Percentiles rank a stretch among this genome's conserved stretches.
phyloP scores from a whole-genome alignment of 2,113 vertebrate genomes.

The Esox niger region DNA sequence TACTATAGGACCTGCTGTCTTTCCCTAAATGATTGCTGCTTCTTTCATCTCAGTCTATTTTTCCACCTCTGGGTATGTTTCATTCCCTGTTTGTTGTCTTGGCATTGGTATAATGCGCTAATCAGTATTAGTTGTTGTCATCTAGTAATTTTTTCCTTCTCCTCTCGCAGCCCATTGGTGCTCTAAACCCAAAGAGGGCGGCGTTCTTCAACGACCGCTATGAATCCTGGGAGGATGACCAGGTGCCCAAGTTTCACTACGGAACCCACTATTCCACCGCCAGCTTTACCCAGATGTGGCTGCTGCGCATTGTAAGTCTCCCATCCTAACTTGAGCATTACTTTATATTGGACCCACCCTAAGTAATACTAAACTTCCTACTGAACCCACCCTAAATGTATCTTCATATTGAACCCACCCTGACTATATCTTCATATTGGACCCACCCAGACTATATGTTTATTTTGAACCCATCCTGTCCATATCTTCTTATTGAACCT shows the following conservation, averaged over 20 bases:
- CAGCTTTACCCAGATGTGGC: slow-evolving; percentile 92
- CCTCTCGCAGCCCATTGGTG: slow-evolving; percentile 84
- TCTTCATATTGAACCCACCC: too few species aligned
- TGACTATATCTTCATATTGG: too few species aligned
- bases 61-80: slow-evolving; percentile 1
- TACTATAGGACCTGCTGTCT: slow-evolving; percentile 1
- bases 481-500: too few species aligned
- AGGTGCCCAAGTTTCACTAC: slow-evolving; percentile 97
- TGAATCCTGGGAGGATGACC: slow-evolving; percentile 95
- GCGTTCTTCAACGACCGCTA: slow-evolving; percentile 92
- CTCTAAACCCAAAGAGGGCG: slow-evolving; percentile 95
- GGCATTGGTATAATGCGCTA: background rate
- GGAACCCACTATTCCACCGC: slow-evolving; percentile 98
- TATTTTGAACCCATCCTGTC: too few species aligned
- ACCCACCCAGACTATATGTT: too few species aligned
- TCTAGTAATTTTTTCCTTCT: background rate
- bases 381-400: too few species aligned
- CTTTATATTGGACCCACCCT: background rate
- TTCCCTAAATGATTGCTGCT: background rate
- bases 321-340: background rate
- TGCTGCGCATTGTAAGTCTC: slow-evolving; percentile 90
- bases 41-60: background rate
- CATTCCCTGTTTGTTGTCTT: slow-evolving; percentile 1
- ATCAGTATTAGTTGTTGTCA: too few species aligned
- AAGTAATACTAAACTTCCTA: too few species aligned